Base-by-base conservation (phyloP, 2,888 invertebrate species). In the Ormia ochracea region DNA sequence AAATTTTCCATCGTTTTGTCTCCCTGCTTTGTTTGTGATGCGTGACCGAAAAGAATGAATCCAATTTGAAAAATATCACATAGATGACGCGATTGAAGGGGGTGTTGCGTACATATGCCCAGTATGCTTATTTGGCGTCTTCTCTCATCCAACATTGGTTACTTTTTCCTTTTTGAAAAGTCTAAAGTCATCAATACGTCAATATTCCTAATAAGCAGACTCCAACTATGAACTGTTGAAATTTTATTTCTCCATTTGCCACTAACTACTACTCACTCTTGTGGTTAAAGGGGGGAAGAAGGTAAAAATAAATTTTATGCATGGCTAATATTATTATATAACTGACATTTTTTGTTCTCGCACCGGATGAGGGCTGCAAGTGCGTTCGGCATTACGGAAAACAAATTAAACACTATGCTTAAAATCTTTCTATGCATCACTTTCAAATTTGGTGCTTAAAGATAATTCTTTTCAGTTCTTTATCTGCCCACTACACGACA, bases 321-420 rank as follows among this genome's bases (percentile, higher is more conserved):
- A 54, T 65, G 65, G 54, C 54, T 59, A 70, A 56, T 58, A 74
- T 65, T 43, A 72, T 48, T 65, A 69, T 56, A 72, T 68, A 73
- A 38, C 66, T 43, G 66, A 48, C 43, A 66, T 52, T 59, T 68
- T 52, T 63, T 14, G 9, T 14, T 38, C n/a, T 36, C n/a, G 17
- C 36, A 48, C 12, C 19, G 26, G 21, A 65, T 56, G 10, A 38
- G 31, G 48, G 31, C 38, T 9, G 9, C 23, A 33, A 50, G 76
- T 76, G 79, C 76, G 75, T 63, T 76, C 23, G 72, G 68, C 69
- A 76, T 80, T 80, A 80, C 50, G 68, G 54, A 59, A 68, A 69
- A 76, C 76, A 76, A 76, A 76, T 80, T 76, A 38, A 54, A 65
- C 45, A 69, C 50, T 43, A 36, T 58, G 63, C 50, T 59, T 56